These are phyloP conservation scores for Heliconius aoede DNA, from an alignment of 2,888 invertebrate genomes.

Conservation along the genomic window DNA sequence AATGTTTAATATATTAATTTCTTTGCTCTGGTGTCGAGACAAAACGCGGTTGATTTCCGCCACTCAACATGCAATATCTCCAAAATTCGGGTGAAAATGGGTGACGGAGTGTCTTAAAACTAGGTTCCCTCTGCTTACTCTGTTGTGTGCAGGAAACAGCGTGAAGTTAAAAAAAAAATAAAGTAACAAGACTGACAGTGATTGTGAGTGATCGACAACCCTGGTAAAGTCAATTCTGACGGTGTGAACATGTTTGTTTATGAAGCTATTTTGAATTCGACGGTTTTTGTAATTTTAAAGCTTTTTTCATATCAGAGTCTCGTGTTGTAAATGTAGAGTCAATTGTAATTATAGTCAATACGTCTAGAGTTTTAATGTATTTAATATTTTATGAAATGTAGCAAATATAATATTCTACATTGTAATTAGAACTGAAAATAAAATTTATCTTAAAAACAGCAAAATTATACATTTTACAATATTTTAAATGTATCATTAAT, in stretches of 20 bases:
- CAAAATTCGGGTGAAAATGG: too few relatives aligned
- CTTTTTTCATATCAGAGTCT: slow-evolving; percentile 42
- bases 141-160: too few relatives aligned
- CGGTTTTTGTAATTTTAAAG: slow-evolving; percentile 51
- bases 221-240: slow-evolving; percentile 54
- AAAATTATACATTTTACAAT: neutral
- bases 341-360: slow-evolving; percentile 27
- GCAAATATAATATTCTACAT: neutral
- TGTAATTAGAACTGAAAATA: too few relatives aligned
- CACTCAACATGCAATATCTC: too few relatives aligned
- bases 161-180: neutral
- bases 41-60: too few relatives aligned
- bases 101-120: too few relatives aligned
- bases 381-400: neutral
- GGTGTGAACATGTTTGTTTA: slow-evolving; percentile 65
- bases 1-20: too few relatives aligned
- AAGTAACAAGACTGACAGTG: neutral
- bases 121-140: too few relatives aligned
- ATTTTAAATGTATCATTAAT: neutral
- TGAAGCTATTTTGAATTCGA: slow-evolving; percentile 68
- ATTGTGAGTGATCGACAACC: slow-evolving; percentile 46
- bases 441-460: too few relatives aligned
- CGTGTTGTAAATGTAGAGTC: slow-evolving; percentile 35
- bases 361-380: neutral
- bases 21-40: too few relatives aligned